These are phyloP conservation scores for Alethe castanea DNA, from an alignment of 2,113 vertebrate genomes.

Conservation along the genomic window DNA sequence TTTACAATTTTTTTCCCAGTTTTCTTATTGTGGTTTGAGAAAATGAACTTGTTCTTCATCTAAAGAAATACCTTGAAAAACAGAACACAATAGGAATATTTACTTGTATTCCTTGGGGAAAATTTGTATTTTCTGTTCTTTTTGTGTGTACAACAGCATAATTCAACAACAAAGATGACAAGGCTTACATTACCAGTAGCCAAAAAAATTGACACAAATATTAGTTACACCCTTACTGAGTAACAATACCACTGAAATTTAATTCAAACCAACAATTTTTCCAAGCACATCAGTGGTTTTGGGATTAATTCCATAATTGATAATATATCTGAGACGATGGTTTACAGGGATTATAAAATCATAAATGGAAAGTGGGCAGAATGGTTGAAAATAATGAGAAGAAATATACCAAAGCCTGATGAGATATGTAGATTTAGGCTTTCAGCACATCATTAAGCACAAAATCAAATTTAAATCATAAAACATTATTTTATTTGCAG, in stretches of 20 bases:
- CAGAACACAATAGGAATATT: not conserved
- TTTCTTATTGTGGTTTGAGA: not conserved
- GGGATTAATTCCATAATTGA: not conserved
- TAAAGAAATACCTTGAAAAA: not conserved
- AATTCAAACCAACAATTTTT: not conserved
- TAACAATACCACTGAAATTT: not conserved
- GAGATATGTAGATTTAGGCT: not conserved
- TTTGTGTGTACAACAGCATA: not conserved
- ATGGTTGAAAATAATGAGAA: not conserved
- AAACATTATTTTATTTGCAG: not conserved
- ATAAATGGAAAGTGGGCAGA: not conserved
- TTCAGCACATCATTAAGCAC: not conserved
- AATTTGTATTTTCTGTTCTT: not conserved
- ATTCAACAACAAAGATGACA: not conserved
- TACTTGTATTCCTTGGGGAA: not conserved
- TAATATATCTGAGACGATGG: not conserved
- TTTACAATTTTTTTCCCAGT: fast-evolving
- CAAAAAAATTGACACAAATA: not conserved
- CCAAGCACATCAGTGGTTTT: not conserved
- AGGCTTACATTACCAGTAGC: not conserved
- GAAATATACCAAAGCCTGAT: not conserved
- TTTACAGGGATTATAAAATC: not conserved
- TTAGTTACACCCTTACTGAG: not conserved
- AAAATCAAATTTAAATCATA: not conserved
- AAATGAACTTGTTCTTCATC: not conserved